Base-by-base conservation (phyloP, 2,113 vertebrate genomes). In the Xiphophorus maculatus region DNA sequence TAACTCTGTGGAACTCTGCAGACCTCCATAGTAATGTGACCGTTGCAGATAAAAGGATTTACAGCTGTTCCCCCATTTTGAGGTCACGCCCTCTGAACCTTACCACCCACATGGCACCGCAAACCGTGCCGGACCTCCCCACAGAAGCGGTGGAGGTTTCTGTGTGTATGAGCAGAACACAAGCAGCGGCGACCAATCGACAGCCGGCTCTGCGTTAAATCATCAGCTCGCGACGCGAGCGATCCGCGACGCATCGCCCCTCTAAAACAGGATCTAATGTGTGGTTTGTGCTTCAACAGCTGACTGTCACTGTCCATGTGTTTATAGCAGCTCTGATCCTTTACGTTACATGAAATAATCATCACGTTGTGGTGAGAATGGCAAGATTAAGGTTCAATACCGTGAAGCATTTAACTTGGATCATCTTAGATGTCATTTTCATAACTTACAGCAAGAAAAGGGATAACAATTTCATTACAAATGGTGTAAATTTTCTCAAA, bases 101-200 rank as follows among this genome's bases (percentile, higher is more conserved):
- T 70, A 69, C 89, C 89, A 92, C 90, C 91, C 91, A 90, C 82
- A 60, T 58, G 5, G 63, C 27, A 35, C 28, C 11, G 15, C 70
- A 68, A 42, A 63, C 58, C 40, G 71, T 70, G 71, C 8, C 44
- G 27, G 65, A 66, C 78, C 66, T 61, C 44, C 71, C 28, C 35
- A 51, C 74, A 69, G 33, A 28, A 63, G 62, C 67, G 62, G 28
- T n/a, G 25, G 9, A 58, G 58, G 37, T 65, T 74, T 70, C 68
- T 25, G 11, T 74, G 33, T 66, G 25, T 80, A 30, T 25, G 8
- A 62, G 40, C 58, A 40, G 35, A 54, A 48, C 63, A 35, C 42
- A 37, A 78, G 73, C 63, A 61, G n/a, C 9, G 10, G 54, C 22
- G 64, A 60, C 69, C 69, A 37, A 29, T 63, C 72, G n/a, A 87